Base-by-base conservation (phyloP, 1,140 invertebrate species). In the Diuraphis noxia region DNA sequence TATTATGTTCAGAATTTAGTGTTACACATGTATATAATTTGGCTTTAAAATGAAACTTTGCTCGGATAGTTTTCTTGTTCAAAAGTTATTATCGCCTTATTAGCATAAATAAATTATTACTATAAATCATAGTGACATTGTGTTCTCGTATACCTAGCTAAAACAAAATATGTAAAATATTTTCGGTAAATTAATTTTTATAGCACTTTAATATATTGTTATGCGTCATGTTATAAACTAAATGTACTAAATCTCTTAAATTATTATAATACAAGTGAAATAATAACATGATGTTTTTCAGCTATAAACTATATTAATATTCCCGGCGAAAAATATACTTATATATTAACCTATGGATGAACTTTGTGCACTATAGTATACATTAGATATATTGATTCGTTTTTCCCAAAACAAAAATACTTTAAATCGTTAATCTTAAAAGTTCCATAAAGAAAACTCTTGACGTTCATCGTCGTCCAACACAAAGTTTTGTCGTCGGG, bases 51-150 rank as follows among this genome's bases (percentile, higher is more conserved):
- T 56, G 25, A 56, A 30, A 56, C 9, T 56, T 56, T 56, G 9
- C 25, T 56, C 25, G 9, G 8, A 30, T 34, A 19, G n/a, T 6
- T 77, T 77, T 34, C 63, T 34, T 77, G 4, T n/a, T 77, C n/a
- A 77, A 56, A 77, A n/a, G 63, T 77, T 34, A 77, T n/a, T 77
- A 30, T 77, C 34, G 34, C 63, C 25, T 34, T 34, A 77, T 77
- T n/a, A 34, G 25, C 63, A 77, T 77, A 77, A 77, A 77, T 77
- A 34, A 77, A 77, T 77, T 77, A 77, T 77, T 77, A 77, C 63
- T 5, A 77, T 34, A 77, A 77, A 77, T 77, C 30, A 34, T 6
- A 0, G 13, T 17, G 63, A 77, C 30, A 77, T 77, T 34, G 34
- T 77, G 46, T 56, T 56, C 52, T 56, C 52, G 49, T 52, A 21